Evolutionary conservation across 2,888 invertebrate genomes (phyloP).

Genomic region (Mantis religiosa): DNA sequence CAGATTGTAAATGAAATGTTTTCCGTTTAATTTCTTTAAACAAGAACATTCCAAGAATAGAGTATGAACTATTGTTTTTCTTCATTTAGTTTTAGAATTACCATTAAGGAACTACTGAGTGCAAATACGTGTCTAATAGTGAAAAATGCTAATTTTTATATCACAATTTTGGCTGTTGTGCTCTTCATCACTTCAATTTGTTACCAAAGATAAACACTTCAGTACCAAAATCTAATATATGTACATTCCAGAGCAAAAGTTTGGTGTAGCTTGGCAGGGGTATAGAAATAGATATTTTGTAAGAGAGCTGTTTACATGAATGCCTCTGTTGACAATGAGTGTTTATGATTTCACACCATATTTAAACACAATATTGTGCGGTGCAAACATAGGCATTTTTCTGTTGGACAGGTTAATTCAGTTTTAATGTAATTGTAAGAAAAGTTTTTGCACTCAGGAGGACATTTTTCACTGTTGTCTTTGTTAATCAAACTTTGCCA

Average conservation of each 20-base stretch:
- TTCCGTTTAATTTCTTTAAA: background rate
- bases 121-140: background rate
- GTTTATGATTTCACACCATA: background rate
- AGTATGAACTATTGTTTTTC: background rate
- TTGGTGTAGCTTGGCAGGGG: background rate
- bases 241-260: background rate
- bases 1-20: background rate
- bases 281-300: background rate
- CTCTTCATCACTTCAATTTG: background rate
- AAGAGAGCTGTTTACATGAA: background rate
- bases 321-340: too few species aligned
- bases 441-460: background rate
- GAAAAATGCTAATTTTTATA: background rate
- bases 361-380: too few species aligned
- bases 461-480: background rate
- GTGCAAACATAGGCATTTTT: background rate
- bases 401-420: background rate
- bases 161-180: background rate
- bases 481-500: background rate
- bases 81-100: background rate
- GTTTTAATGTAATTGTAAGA: background rate
- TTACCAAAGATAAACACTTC: background rate
- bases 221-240: background rate
- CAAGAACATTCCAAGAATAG: constrained; percentile 1
- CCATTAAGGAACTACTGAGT: background rate